Percentiles rank a stretch among this genome's conserved stretches.
Conservation (phyloP, 1,140 invertebrate species). For the Anastrepha obliqua region DNA sequence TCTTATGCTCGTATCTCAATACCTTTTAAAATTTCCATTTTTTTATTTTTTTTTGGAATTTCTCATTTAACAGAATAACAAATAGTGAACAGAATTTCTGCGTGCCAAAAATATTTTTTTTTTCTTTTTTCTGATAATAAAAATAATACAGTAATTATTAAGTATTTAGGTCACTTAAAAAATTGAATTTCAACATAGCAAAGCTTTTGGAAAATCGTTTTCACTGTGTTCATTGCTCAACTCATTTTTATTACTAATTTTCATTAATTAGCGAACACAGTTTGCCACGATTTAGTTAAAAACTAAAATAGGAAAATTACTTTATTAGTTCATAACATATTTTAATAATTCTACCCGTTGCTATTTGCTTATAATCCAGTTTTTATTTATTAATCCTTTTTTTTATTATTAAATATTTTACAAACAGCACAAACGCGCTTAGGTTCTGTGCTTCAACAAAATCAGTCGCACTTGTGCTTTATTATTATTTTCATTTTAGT, state of each 20-base stretch:
- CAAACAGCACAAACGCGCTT: neutral
- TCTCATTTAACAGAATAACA: constrained; percentile 64
- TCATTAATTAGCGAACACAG: constrained; percentile 1
- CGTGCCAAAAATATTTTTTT: neutral
- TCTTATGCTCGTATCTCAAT: neutral
- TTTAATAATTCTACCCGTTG: neutral
- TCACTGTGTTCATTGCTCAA: neutral
- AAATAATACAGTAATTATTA: constrained; percentile 58
- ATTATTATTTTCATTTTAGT: constrained; percentile 54
- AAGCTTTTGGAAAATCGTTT: constrained; percentile 62
- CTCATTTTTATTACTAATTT: neutral
- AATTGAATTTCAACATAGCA: constrained; percentile 68
- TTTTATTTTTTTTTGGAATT: constrained; percentile 56
- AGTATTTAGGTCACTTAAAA: constrained; percentile 56
- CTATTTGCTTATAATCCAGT: constrained; percentile 29
- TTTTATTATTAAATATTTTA: constrained; percentile 40
- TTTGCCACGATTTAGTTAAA: constrained; percentile 30
- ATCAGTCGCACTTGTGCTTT: neutral
- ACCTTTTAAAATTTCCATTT: neutral
- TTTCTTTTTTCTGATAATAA: constrained; percentile 14
- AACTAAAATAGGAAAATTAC: constrained; percentile 16
- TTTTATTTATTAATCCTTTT: constrained; percentile 26
- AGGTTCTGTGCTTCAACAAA: neutral
- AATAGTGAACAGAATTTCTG: constrained; percentile 66
- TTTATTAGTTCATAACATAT: constrained; percentile 31